Percentiles rank a stretch among this genome's conserved stretches.
Conservation (phyloP, 1,140 invertebrate genomes). For the Drosophila teissieri region DNA sequence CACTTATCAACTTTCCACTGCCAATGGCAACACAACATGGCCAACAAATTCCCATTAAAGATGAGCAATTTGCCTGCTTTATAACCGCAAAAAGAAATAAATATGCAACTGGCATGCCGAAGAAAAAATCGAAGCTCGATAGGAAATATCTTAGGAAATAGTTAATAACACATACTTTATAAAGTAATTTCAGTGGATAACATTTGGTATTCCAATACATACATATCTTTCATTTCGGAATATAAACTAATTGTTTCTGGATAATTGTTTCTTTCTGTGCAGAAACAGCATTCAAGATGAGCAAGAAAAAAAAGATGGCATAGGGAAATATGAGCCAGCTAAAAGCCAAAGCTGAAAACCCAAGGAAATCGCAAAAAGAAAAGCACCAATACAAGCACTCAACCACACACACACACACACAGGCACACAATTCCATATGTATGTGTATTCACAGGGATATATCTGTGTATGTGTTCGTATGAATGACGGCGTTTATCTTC, state of each 20-base stretch:
- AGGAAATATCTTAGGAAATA: no score
- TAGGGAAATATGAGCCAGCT: constrained; percentile 8
- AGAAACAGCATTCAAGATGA: neutral
- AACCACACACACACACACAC: neutral
- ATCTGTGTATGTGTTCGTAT: neutral
- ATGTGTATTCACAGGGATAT: neutral
- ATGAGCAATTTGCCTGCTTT: constrained; percentile 15
- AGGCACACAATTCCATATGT: neutral
- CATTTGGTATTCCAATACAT: no score
- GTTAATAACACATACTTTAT: no score
- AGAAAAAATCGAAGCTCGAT: no score
- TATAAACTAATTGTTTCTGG: neutral
- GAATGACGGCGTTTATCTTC: constrained; percentile 51
- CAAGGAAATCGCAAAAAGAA: constrained; percentile 3
- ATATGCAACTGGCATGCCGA: constrained; percentile 42
- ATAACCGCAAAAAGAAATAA: neutral
- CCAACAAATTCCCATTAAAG: constrained; percentile 5
- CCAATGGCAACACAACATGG: constrained; percentile 21
- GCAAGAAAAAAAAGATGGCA: neutral
- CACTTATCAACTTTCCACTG: constrained; percentile 39
- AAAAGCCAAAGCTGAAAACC: constrained; percentile 8
- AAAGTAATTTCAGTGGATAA: no score
- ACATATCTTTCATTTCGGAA: neutral
- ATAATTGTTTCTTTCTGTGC: neutral
- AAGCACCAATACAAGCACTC: constrained; percentile 3